A percentile compares a stretch with the other conserved stretches of the same genome.
phyloP scores from a whole-genome alignment of 2,113 vertebrate genomes.

The Chauna torquata region DNA sequence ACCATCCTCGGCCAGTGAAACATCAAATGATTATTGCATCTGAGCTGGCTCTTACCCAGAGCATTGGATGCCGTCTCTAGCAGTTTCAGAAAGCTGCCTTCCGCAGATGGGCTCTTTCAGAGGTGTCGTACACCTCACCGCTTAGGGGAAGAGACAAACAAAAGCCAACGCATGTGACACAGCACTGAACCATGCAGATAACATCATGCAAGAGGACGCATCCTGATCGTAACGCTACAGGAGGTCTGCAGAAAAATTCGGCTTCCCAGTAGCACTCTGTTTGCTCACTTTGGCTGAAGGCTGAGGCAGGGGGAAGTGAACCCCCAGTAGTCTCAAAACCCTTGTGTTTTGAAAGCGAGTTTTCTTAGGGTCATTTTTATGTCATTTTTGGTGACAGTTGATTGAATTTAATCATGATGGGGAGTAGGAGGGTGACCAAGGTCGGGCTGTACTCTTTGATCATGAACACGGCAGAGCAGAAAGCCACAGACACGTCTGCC shows the following conservation, averaged over 20 bases:
- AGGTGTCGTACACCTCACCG: neutral
- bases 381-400: neutral
- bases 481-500: neutral
- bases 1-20: neutral
- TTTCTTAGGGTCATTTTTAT: neutral
- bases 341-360: neutral
- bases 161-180: conserved; percentile 14
- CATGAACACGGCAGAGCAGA: neutral
- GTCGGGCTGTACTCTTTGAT: neutral
- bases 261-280: neutral
- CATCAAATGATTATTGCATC: conserved; percentile 16
- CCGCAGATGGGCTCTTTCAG: conserved; percentile 50
- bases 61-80: neutral
- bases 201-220: neutral
- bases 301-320: neutral
- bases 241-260: neutral
- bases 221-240: neutral
- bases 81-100: neutral
- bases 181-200: neutral
- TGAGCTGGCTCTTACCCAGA: conserved; percentile 39
- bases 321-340: neutral
- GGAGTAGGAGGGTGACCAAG: neutral
- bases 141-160: conserved; percentile 33
- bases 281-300: neutral
- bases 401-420: neutral